These are phyloP conservation scores for Melanotaenia nigrans DNA, from an alignment of 2,797 vertebrate genomes.

Conservation along the genomic window DNA sequence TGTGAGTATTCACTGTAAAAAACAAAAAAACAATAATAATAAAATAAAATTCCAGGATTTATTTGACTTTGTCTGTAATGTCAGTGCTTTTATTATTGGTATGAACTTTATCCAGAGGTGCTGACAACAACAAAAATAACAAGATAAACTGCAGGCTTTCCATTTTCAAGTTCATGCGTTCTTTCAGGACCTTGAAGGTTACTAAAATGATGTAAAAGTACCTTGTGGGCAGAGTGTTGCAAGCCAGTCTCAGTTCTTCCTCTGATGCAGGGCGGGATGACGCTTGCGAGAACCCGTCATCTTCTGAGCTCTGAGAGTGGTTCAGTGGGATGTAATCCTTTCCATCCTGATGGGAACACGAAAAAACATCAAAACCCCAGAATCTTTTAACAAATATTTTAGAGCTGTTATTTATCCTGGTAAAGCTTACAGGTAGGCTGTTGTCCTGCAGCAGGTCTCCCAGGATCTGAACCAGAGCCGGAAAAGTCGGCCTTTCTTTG, in stretches of 20 bases:
- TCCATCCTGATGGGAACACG: constrained; percentile 81
- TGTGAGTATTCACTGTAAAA: neutral
- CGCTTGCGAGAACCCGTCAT: constrained; percentile 92
- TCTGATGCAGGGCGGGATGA: constrained; percentile 89
- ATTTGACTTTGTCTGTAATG: neutral
- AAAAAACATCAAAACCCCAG: neutral
- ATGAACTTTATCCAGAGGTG: neutral
- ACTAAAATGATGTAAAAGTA: constrained; percentile 8
- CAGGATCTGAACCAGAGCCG: constrained; percentile 92
- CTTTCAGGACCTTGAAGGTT: neutral
- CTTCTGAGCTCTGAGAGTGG: constrained; percentile 91
- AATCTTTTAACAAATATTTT: neutral
- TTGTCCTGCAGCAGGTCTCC: constrained; percentile 94
- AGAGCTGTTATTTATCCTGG: neutral
- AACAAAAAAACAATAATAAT: too few relatives aligned
- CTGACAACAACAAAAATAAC: neutral
- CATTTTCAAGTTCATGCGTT: neutral
- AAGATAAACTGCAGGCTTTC: neutral
- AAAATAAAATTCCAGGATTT: neutral
- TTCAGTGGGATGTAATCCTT: constrained; percentile 88
- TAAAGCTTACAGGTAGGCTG: constrained; percentile 85
- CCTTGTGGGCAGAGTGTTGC: constrained; percentile 90
- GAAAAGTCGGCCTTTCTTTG: constrained; percentile 92
- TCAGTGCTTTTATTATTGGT: neutral
- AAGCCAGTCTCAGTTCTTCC: constrained; percentile 86